phyloP scores from a whole-genome alignment of 2,888 invertebrate species.

The Dexiosoma caninum region DNA sequence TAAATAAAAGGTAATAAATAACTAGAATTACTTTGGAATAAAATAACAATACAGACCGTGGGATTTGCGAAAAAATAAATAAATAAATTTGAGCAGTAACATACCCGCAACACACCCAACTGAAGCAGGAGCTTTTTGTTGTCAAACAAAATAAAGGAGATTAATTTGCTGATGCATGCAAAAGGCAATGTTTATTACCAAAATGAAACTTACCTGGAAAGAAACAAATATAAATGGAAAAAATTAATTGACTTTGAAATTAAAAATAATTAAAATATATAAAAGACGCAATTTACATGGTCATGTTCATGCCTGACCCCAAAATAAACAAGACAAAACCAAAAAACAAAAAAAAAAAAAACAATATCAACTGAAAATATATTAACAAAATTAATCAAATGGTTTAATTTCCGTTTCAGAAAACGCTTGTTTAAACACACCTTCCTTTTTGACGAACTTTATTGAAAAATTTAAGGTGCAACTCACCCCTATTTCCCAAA shows the following conservation, averaged over 20 bases:
- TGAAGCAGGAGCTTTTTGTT: background rate
- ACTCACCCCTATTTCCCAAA: conserved; percentile 47
- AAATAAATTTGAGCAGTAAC: background rate
- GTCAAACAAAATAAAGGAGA: background rate
- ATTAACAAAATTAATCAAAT: conserved; percentile 35
- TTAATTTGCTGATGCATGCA: conserved; percentile 13
- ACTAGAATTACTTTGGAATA: background rate
- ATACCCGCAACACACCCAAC: background rate
- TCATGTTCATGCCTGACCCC: conserved; percentile 12
- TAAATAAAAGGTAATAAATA: background rate
- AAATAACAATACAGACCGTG: conserved; percentile 17
- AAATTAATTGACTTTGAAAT: conserved; percentile 42
- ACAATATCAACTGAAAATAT: background rate
- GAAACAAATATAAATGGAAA: conserved; percentile 37
- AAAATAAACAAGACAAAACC: conserved; percentile 3
- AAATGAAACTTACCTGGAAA: conserved; percentile 55
- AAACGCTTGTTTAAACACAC: conserved; percentile 22
- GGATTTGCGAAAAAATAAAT: background rate
- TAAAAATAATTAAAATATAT: background rate
- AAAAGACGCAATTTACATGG: conserved; percentile 26
- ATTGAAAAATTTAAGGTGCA: conserved; percentile 36
- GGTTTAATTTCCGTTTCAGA: conserved; percentile 51
- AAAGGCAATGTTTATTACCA: background rate
- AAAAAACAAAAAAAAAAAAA: background rate
- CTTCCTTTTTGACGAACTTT: conserved; percentile 3